Base-by-base conservation (phyloP, 64 coral and sea anemone species). In the Dendrophyllia cribrosa region DNA sequence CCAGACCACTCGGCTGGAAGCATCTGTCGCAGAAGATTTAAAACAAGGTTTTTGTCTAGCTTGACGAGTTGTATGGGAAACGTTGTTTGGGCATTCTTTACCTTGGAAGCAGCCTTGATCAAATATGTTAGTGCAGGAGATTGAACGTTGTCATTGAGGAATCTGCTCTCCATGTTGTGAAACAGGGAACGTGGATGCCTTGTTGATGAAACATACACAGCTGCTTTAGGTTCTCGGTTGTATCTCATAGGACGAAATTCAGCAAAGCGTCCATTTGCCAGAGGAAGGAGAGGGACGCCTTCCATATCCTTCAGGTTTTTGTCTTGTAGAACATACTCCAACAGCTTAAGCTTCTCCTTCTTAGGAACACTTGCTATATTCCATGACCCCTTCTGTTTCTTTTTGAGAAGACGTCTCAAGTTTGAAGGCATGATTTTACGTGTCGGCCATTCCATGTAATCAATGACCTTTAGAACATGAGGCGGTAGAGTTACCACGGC, bases 191-290 rank as follows among this genome's bases (percentile, higher is more conserved):
- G 92, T 20, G 80, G 79, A 63, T 83, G 51, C 58, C 66, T 62
- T 20, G 24, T 0, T 9, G 91, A 87, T 20, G 79, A 83, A 9
- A 97, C 95, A 72, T 88, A 97, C 20, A 97, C 88, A 56, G 87
- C 79, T 19, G 62, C 52, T 3, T 76, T 43, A 70, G 26, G 25
- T 11, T 80, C 73, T 16, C 68, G 67, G 43, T 15, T 72, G 26
- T 72, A 79, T 44, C 66, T 51, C 60, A 86, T 20, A 10, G 51
- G 11, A 72, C 65, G 58, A 21, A 97, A 97, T 87, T 93, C 51
- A n/a, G 51, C 86, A 65, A 97, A 97, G 19, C 59, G 56, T 83
- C 91, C 95, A 83, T 88, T 85, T 59, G 93, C 92, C 64, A 98
- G 76, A 7, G 96, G 96, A 61, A 98, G 77, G 46, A 95, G 82